Conservation (phyloP, 2,797 vertebrate genomes). For the Phataginus tetradactyla region DNA sequence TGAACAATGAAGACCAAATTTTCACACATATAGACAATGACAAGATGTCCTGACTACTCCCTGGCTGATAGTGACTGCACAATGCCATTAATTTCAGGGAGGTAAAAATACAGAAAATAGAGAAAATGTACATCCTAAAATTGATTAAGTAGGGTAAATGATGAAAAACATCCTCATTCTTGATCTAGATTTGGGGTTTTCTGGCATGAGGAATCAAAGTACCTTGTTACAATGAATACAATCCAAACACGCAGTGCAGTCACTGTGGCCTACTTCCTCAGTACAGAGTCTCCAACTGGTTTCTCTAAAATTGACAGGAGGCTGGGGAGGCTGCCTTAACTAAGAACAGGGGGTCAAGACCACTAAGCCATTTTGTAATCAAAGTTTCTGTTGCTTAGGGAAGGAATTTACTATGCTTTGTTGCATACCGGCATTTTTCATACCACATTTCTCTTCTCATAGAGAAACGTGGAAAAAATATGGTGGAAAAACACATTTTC, state of each 20-base stretch:
- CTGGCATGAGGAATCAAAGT: neutral
- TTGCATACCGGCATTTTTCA: neutral
- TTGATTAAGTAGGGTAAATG: neutral
- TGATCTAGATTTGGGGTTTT: neutral
- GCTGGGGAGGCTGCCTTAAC: neutral
- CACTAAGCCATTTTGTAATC: neutral
- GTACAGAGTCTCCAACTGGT: neutral
- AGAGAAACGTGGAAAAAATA: neutral
- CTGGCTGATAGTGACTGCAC: neutral
- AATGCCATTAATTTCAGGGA: neutral
- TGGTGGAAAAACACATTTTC: neutral
- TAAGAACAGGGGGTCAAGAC: neutral
- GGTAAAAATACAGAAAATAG: neutral
- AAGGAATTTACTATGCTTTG: neutral
- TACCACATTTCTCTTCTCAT: neutral
- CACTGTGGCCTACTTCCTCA: neutral
- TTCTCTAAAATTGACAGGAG: neutral
- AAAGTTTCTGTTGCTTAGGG: neutral
- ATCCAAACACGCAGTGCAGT: neutral
- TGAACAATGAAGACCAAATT: neutral
- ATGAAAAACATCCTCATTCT: constrained; percentile 13
- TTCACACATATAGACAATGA: neutral
- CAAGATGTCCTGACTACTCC: neutral
- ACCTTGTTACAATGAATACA: no score
- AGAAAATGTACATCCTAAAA: neutral